These are phyloP conservation scores for Brachyistius frenatus DNA, from an alignment of 2,113 vertebrate genomes.

Conservation along the genomic window DNA sequence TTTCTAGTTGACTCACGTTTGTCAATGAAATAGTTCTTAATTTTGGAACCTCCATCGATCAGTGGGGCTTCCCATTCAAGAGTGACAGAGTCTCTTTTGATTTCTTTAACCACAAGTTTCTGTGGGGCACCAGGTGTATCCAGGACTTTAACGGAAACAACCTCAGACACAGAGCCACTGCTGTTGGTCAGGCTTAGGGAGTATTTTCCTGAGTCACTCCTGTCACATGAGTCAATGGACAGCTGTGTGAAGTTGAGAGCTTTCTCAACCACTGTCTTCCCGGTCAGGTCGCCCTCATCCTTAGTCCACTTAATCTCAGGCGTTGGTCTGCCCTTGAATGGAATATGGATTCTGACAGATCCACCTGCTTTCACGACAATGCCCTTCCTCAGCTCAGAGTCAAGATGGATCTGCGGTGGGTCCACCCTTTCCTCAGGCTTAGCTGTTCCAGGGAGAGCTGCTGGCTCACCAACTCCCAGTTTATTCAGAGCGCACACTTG, in stretches of 20 bases:
- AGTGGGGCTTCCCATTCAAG: constrained; percentile 94
- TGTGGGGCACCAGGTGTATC: constrained; percentile 95
- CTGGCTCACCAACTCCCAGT: constrained; percentile 93
- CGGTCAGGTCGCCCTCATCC: constrained; percentile 92
- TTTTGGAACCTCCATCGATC: constrained; percentile 94
- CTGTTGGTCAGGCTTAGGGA: constrained; percentile 92
- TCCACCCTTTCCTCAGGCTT: constrained; percentile 96
- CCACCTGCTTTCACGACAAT: constrained; percentile 93
- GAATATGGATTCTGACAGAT: constrained; percentile 92
- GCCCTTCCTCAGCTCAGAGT: constrained; percentile 96
- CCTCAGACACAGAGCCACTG: constrained; percentile 94
- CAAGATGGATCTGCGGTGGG: constrained; percentile 93
- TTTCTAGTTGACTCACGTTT: constrained; percentile 97
- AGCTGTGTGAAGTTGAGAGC: constrained; percentile 91
- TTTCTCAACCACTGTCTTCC: constrained; percentile 93
- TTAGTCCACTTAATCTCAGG: constrained; percentile 95
- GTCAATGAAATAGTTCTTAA: constrained; percentile 97
- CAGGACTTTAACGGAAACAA: constrained; percentile 94
- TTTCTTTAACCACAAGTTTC: constrained; percentile 91
- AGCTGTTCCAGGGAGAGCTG: constrained; percentile 88
- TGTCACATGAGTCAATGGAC: constrained; percentile 95
- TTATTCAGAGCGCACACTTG: constrained; percentile 96
- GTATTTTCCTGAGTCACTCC: constrained; percentile 96
- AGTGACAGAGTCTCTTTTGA: constrained; percentile 91
- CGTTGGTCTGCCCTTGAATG: constrained; percentile 93